phyloP scores from a whole-genome alignment of 2,888 invertebrate species.

The Rhimphoctona megacephalus region DNA sequence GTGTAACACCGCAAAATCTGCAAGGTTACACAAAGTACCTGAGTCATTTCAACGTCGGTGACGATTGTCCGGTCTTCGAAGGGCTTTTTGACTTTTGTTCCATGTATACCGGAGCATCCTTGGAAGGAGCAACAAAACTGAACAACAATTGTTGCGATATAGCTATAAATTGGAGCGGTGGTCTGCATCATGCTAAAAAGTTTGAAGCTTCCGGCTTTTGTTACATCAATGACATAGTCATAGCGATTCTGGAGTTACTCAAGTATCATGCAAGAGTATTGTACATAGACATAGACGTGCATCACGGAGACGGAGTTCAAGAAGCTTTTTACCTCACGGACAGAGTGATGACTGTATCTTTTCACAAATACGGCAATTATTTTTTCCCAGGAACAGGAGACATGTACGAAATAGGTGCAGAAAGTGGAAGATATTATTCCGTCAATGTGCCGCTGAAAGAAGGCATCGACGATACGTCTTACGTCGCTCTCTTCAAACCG shows the following conservation, averaged over 20 bases:
- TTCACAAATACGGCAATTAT: constrained; percentile 99
- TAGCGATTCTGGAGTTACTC: constrained; percentile 97
- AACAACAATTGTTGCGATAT: constrained; percentile 98
- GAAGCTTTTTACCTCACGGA: constrained; percentile 99
- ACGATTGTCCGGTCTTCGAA: constrained; percentile 98
- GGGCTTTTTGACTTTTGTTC: constrained; percentile 99
- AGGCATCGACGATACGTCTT: constrained; percentile 97
- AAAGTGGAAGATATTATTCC: constrained; percentile 97
- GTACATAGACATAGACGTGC: constrained; percentile 99
- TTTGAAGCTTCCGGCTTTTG: constrained; percentile 99
- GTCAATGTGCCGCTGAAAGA: constrained; percentile 99
- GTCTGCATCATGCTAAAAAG: constrained; percentile 99
- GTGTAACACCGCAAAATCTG: constrained; percentile 98
- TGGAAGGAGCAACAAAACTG: constrained; percentile 98
- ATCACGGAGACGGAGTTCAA: constrained; percentile 98
- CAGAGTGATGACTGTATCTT: constrained; percentile 99
- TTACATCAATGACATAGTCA: constrained; percentile 99
- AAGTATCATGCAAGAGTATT: constrained; percentile 97
- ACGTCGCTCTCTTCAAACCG: constrained; percentile 97
- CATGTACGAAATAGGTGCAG: constrained; percentile 99
- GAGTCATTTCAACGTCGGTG: constrained; percentile 98
- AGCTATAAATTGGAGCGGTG: constrained; percentile 99
- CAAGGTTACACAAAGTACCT: constrained; percentile 97
- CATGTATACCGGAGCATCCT: constrained; percentile 98
- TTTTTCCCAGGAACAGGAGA: constrained; percentile 99